Percentiles rank a stretch among this genome's conserved stretches.
These are phyloP conservation scores for Melanotaenia nigrans DNA, from an alignment of 2,797 vertebrate species.

Conservation along the genomic window DNA sequence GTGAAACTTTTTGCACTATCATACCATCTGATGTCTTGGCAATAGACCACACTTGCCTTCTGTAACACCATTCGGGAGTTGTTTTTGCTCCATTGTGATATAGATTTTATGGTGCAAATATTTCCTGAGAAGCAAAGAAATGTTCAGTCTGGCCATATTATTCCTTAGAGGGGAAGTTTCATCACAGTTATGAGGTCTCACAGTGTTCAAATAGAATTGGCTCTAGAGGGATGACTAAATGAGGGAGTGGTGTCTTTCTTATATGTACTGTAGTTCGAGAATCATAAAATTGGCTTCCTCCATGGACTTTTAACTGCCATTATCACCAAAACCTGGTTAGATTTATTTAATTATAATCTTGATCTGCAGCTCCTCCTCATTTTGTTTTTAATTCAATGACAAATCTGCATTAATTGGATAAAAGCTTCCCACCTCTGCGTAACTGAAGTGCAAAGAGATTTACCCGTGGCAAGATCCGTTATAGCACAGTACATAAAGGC, in stretches of 20 bases:
- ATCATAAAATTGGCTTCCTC: constrained; percentile 23
- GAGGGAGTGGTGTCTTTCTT: constrained; percentile 18
- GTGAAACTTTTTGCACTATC: constrained; percentile 52
- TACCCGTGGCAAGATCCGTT: constrained; percentile 13
- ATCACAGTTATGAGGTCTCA: constrained; percentile 55
- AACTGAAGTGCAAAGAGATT: constrained; percentile 7
- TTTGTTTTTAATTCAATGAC: constrained; percentile 2
- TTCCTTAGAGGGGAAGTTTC: constrained; percentile 53
- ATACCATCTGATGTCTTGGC: constrained; percentile 53
- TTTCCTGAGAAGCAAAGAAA: constrained; percentile 56
- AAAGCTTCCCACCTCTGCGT: background rate
- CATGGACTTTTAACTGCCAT: constrained; percentile 4
- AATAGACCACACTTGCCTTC: constrained; percentile 45
- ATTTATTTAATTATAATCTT: constrained; percentile 22
- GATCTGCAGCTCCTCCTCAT: background rate
- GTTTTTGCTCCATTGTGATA: constrained; percentile 56
- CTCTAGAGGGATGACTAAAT: constrained; percentile 11
- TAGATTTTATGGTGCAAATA: constrained; percentile 59
- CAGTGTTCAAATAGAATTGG: constrained; percentile 49
- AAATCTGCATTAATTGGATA: constrained; percentile 5
- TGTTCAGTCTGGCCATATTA: constrained; percentile 52
- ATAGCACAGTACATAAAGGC: constrained; percentile 25
- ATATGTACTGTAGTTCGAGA: constrained; percentile 17
- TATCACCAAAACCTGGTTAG: background rate
- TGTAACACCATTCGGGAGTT: constrained; percentile 20